phyloP scores from a whole-genome alignment of 1,140 invertebrate genomes.

The Gonatopus flavifemur region DNA sequence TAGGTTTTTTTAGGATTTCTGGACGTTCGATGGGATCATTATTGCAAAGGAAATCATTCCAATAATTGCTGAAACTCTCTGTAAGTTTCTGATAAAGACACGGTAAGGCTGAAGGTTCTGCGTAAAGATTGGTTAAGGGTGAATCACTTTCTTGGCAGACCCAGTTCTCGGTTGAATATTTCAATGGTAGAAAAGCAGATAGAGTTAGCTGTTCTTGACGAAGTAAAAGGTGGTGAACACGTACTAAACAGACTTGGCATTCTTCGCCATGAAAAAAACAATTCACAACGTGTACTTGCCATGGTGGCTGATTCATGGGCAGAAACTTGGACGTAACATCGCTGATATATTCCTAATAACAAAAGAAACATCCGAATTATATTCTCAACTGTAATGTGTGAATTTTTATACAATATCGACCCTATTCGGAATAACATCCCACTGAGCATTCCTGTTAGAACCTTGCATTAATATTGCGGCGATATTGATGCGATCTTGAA shows the following conservation, averaged over 20 bases:
- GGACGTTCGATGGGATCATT: slow-evolving; percentile 76
- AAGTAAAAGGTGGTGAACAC: slow-evolving; percentile 75
- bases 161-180: slow-evolving; percentile 55
- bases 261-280: slow-evolving; percentile 58
- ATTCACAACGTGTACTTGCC: slow-evolving; percentile 79
- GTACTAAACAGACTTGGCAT: slow-evolving; percentile 71
- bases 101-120: slow-evolving; percentile 66
- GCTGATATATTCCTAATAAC: slow-evolving; percentile 72
- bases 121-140: slow-evolving; percentile 63
- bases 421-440: no score
- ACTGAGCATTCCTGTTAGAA: no score
- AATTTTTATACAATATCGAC: no score
- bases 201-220: slow-evolving; percentile 70
- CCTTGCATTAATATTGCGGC: no score
- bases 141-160: slow-evolving; percentile 39
- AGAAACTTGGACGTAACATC: slow-evolving; percentile 78
- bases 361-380: not conserved
- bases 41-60: slow-evolving; percentile 77
- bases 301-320: slow-evolving; percentile 68
- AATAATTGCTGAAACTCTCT: slow-evolving; percentile 70
- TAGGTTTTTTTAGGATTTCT: slow-evolving; percentile 64
- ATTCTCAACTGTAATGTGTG: no score
- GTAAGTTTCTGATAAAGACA: slow-evolving; percentile 67
- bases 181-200: slow-evolving; percentile 72
- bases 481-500: no score